phyloP scores from a whole-genome alignment of 2,113 vertebrate species.

The Porphyrio hochstetteri region DNA sequence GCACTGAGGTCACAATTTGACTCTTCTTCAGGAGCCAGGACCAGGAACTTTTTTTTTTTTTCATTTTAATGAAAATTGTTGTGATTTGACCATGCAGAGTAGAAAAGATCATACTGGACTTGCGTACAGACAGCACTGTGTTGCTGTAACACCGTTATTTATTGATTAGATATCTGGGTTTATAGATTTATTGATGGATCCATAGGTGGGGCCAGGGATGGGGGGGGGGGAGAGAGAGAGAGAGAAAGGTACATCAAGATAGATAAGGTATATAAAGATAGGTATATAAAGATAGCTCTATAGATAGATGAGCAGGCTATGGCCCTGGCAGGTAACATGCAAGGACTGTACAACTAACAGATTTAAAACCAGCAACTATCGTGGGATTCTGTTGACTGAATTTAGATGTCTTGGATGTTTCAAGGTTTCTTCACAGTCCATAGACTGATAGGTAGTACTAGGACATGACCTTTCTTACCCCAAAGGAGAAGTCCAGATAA shows the following conservation, averaged over 20 bases:
- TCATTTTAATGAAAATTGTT: background rate
- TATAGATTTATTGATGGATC: background rate
- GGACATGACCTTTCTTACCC: background rate
- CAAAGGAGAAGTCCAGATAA: background rate
- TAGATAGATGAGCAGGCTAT: background rate
- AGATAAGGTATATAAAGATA: background rate
- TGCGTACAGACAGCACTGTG: background rate
- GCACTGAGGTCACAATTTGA: background rate
- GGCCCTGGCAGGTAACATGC: background rate
- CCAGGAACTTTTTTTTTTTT: background rate
- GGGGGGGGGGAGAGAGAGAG: no score
- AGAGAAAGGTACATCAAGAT: background rate
- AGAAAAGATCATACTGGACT: background rate
- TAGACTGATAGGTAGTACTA: background rate
- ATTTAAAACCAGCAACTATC: background rate
- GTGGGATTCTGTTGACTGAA: background rate
- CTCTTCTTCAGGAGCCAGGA: background rate
- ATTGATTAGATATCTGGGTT: background rate
- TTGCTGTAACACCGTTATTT: background rate
- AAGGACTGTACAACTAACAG: background rate
- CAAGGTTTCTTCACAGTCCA: background rate
- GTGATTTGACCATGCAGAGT: background rate
- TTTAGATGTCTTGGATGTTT: background rate
- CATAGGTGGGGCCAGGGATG: no score
- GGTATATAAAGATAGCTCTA: background rate